A percentile compares a stretch with the other conserved stretches of the same genome.
phyloP scores from a whole-genome alignment of 2,888 invertebrate genomes.

The Lasioglossum leucozonium region DNA sequence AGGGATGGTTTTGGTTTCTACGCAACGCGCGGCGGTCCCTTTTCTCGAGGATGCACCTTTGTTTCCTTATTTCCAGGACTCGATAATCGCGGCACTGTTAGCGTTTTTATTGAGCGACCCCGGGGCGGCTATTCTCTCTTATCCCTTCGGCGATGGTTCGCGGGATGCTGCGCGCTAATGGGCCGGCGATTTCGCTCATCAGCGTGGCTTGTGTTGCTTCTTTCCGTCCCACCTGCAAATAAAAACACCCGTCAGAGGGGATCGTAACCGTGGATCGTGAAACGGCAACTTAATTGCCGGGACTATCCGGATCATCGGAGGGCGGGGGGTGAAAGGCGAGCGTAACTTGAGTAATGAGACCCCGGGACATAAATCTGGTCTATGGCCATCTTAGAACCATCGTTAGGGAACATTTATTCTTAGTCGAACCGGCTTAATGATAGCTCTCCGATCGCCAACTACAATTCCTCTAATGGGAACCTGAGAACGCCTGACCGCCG shows the following conservation, averaged over 20 bases:
- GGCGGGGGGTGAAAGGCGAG: not conserved
- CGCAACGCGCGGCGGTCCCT: no score
- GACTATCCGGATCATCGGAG: constrained; percentile 7
- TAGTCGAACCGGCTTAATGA: not conserved
- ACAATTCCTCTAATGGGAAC: not conserved
- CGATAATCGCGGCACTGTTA: constrained; percentile 20
- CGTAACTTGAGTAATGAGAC: constrained; percentile 1
- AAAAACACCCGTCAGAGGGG: constrained; percentile 45
- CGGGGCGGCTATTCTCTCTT: constrained; percentile 28
- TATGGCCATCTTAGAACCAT: not conserved
- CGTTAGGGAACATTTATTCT: not conserved
- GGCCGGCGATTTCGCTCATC: constrained; percentile 36
- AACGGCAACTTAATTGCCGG: constrained; percentile 32
- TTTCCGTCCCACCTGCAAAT: constrained; percentile 51
- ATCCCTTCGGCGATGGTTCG: constrained; percentile 41
- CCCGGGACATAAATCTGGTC: not conserved
- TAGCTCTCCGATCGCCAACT: not conserved
- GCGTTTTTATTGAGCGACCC: not conserved
- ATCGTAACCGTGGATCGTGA: constrained; percentile 11
- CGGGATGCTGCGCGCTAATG: constrained; percentile 43
- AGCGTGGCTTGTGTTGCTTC: constrained; percentile 27
- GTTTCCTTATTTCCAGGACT: constrained; percentile 1
- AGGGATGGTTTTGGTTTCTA: not conserved
- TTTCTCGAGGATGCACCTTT: not conserved
- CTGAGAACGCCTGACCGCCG: not conserved